A percentile compares a stretch with the other conserved stretches of the same genome.
Conservation (phyloP, 2,797 vertebrate species). For the Gouania willdenowi region DNA sequence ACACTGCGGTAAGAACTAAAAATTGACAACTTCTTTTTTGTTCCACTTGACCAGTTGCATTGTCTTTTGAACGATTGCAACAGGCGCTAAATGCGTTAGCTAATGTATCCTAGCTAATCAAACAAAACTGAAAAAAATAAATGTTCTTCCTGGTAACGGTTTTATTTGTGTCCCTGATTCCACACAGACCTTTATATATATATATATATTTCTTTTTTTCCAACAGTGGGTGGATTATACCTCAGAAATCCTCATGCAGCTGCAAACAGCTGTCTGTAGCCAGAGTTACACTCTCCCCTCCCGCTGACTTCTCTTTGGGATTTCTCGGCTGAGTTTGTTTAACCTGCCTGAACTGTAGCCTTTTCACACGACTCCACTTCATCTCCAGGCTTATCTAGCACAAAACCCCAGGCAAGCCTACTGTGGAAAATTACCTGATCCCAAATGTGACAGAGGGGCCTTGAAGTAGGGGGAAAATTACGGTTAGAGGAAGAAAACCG, state of each 20-base stretch:
- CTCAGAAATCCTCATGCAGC: conserved; percentile 3
- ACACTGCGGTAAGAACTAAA: no score
- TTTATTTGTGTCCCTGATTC: no score
- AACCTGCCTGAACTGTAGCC: conserved; percentile 56
- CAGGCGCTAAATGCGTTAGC: no score
- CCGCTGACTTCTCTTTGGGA: conserved; percentile 4
- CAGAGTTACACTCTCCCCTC: conserved; percentile 8
- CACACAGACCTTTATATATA: no score
- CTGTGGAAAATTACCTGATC: conserved; percentile 53
- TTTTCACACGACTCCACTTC: conserved; percentile 60
- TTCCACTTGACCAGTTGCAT: no score
- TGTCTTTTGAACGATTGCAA: no score
- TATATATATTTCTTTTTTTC: neutral
- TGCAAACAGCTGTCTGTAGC: conserved; percentile 14
- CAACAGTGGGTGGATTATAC: neutral
- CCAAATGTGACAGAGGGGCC: conserved; percentile 27
- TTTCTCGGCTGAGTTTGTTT: conserved; percentile 52
- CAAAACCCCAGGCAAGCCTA: conserved; percentile 15
- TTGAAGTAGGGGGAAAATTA: conserved; percentile 3
- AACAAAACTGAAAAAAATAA: no score
- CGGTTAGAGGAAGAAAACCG: conserved; percentile 10
- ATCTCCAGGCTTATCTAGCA: conserved; percentile 44
- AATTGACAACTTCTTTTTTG: no score
- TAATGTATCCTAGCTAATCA: no score
- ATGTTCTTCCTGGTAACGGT: no score